Evolutionary conservation across 2,797 vertebrate genomes (phyloP), one percentile per base, ranked within the genome.

Genomic region (Pteronotus mesoamericanus): DNA sequence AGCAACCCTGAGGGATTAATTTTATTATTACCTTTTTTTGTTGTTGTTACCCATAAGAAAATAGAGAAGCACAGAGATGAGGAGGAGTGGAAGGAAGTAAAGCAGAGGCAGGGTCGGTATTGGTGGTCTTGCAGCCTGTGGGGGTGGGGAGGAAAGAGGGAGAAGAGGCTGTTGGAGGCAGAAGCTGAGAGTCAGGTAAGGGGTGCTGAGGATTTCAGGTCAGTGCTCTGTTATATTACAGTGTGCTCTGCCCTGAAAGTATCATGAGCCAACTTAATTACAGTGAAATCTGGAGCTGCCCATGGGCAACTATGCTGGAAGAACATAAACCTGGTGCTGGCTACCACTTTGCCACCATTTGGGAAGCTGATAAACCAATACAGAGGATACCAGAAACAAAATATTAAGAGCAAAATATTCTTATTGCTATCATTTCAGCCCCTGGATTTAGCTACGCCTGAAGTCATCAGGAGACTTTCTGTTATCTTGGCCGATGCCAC

Each of bases 81-180:
- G 24, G 34, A 71, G 12, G 37, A 24, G 6, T 68, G 10, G 16
- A 74, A 26, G 80, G 16, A 78, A 34, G n/a, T 46, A 46, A 77
- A 44, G 32, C 15, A 57, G 26, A 64, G 51, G 32, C 6, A 57
- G 59, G 18, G 51, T 34, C 46, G 78, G 22, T 69, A 55, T 1
- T 37, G 44, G 22, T 21, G 39, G 21, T 42, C 44, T 0, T 0
- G 10, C 1, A 69, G 37, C 3, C 42, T 6, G 2, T 10, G 15
- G 37, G 2, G 11, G 2, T 34, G 5, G n/a, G 48, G n/a, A 64
- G 10, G 22, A 69, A 57, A 55, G 10, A 37, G 11, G 8, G 16
- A 3, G 16, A 42, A n/a, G 21, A 26, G 5, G 6, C 8, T 51
- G 72, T 5, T 16, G 1, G n/a, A 29, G 55, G 32, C 39, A 5